Percentiles rank a stretch among this genome's conserved stretches.
phyloP scores from a whole-genome alignment of 2,888 invertebrate species.

The Luffia ferchaultella region DNA sequence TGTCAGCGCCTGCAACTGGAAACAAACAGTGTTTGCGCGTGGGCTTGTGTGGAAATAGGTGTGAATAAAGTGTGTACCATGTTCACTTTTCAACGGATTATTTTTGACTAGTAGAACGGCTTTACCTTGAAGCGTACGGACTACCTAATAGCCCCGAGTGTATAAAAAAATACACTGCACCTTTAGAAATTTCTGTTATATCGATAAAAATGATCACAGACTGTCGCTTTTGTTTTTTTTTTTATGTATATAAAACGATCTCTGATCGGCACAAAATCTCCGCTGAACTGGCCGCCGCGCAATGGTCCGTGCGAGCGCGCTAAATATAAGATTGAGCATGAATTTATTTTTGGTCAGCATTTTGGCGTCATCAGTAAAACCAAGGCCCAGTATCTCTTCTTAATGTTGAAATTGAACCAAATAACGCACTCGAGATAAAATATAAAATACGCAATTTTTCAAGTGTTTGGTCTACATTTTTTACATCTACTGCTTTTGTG shows the following conservation, averaged over 20 bases:
- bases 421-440: too few species aligned
- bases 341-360: slow-evolving; percentile 58
- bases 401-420: slow-evolving; percentile 19
- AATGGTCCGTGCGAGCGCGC: slow-evolving; percentile 51
- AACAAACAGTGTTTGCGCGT: slow-evolving; percentile 58
- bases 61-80: slow-evolving; percentile 59
- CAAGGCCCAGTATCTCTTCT: slow-evolving; percentile 12
- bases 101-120: slow-evolving; percentile 43
- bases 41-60: slow-evolving; percentile 62
- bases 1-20: slow-evolving; percentile 54
- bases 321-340: slow-evolving; percentile 64
- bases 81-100: slow-evolving; percentile 44
- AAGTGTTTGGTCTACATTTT: too few species aligned
- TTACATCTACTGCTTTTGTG: too few species aligned
- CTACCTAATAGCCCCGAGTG: slow-evolving; percentile 23
- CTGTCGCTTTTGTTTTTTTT: slow-evolving; percentile 27
- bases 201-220: slow-evolving; percentile 15
- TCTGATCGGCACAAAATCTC: slow-evolving; percentile 54
- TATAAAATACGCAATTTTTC: too few species aligned
- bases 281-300: slow-evolving; percentile 52
- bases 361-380: slow-evolving; percentile 55
- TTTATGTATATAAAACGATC: slow-evolving; percentile 39
- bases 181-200: slow-evolving; percentile 27
- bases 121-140: slow-evolving; percentile 51
- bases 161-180: slow-evolving; percentile 29